Percentiles rank a stretch among this genome's conserved stretches.
Evolutionary conservation across 2,797 vertebrate genomes (phyloP).

Genomic region (Hydrophis major): DNA sequence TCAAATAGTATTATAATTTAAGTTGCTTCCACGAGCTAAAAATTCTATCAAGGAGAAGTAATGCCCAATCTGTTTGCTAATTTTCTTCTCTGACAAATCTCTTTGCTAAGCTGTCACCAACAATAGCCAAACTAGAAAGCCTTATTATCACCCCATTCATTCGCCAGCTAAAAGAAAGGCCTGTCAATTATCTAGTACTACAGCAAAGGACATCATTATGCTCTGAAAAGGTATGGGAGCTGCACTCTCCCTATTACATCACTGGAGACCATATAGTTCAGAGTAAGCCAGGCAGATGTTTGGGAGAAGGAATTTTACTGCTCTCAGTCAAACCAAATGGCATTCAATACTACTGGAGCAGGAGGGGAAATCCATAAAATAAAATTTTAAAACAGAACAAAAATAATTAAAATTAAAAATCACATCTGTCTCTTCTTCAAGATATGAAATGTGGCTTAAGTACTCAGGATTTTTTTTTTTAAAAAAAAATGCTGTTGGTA

Average conservation of each 20-base stretch:
- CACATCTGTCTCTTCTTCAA: too few species aligned
- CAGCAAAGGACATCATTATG: neutral
- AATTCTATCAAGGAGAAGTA: neutral
- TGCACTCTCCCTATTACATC: neutral
- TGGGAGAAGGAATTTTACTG: neutral
- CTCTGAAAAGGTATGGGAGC: neutral
- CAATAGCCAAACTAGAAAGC: neutral
- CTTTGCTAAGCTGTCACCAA: neutral
- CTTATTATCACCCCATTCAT: neutral
- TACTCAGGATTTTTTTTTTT: neutral
- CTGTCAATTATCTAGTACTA: neutral
- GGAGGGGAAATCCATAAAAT: neutral
- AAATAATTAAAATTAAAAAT: neutral
- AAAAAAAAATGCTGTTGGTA: constrained; percentile 36
- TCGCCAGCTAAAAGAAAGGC: neutral
- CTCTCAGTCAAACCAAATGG: neutral
- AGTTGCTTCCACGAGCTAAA: neutral
- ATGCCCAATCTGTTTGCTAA: neutral
- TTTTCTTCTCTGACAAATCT: neutral
- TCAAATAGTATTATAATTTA: neutral
- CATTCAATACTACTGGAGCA: neutral
- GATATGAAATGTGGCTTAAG: neutral
- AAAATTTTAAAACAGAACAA: neutral
- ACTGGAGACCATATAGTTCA: neutral
- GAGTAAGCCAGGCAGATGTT: too few species aligned